phyloP scores from a whole-genome alignment of 2,888 invertebrate genomes.

The Phortica magna region DNA sequence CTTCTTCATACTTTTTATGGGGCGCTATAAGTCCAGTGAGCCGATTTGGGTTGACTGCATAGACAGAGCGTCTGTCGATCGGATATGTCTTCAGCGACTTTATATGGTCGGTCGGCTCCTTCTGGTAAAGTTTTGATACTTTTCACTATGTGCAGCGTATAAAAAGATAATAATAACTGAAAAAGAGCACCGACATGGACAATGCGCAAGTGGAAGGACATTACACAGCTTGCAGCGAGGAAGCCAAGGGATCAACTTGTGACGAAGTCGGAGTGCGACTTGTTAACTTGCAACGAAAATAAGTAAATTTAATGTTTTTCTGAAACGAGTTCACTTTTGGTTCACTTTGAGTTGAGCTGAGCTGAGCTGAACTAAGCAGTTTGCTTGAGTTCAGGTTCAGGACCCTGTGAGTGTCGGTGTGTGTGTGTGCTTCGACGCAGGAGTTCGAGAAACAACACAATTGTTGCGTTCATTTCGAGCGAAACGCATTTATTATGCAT shows the following conservation, averaged over 20 bases:
- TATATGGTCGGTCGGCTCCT: too few relatives aligned
- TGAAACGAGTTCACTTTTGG: slow-evolving; percentile 17
- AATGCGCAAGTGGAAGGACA: too few relatives aligned
- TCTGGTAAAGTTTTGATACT: too few relatives aligned
- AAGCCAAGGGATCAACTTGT: background rate
- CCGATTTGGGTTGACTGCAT: too few relatives aligned
- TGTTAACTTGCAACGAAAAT: slow-evolving; percentile 25
- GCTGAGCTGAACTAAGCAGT: background rate
- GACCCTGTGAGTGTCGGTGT: slow-evolving; percentile 41
- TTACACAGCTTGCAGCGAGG: too few relatives aligned
- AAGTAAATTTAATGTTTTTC: slow-evolving; percentile 25
- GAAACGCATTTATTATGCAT: slow-evolving; percentile 34
- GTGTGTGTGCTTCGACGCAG: slow-evolving; percentile 36
- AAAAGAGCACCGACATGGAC: too few relatives aligned
- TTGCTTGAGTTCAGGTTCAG: slow-evolving; percentile 5
- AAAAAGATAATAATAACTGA: too few relatives aligned
- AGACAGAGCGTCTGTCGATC: too few relatives aligned
- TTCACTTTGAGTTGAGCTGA: slow-evolving; percentile 6
- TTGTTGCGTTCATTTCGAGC: slow-evolving; percentile 20
- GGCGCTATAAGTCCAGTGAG: too few relatives aligned
- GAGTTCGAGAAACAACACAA: slow-evolving; percentile 38
- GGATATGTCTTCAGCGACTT: too few relatives aligned
- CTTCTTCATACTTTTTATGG: too few relatives aligned
- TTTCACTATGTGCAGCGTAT: too few relatives aligned
- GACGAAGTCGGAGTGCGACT: slow-evolving; percentile 20